Evolutionary conservation across 2,888 invertebrate genomes (phyloP).

Genomic region (Melieria omissa): DNA sequence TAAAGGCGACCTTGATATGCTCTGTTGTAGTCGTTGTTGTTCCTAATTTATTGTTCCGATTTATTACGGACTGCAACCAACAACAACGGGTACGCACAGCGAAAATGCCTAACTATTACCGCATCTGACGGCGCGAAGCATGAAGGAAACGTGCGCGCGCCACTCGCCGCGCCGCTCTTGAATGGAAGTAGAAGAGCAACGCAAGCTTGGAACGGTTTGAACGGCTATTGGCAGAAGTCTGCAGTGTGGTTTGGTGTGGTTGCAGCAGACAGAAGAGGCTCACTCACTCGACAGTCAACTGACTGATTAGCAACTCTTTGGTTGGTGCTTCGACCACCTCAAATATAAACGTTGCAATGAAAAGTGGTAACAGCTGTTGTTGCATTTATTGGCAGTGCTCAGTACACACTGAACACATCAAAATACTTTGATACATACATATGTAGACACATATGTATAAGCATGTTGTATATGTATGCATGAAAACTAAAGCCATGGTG

Average conservation of each 20-base stretch:
- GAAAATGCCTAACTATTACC: conserved; percentile 1
- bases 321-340: neutral
- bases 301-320: conserved; percentile 3
- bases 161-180: neutral
- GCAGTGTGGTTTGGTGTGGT: neutral
- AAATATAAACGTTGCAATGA: neutral
- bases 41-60: too few species aligned
- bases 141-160: conserved; percentile 27
- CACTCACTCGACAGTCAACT: too few species aligned
- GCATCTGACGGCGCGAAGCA: conserved; percentile 28
- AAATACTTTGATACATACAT: conserved; percentile 2
- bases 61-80: too few species aligned
- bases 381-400: conserved; percentile 7
- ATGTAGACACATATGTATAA: neutral
- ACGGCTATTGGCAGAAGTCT: neutral
- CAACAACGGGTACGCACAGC: too few species aligned
- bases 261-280: neutral
- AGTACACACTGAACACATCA: neutral
- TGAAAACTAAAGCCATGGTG: conserved; percentile 8
- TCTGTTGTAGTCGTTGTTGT: too few species aligned
- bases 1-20: neutral
- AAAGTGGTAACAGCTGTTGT: conserved; percentile 4
- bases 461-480: neutral
- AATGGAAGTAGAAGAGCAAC: neutral
- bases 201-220: too few species aligned